phyloP scores from a whole-genome alignment of 2,888 invertebrate genomes.

The Calliopum simillimum region DNA sequence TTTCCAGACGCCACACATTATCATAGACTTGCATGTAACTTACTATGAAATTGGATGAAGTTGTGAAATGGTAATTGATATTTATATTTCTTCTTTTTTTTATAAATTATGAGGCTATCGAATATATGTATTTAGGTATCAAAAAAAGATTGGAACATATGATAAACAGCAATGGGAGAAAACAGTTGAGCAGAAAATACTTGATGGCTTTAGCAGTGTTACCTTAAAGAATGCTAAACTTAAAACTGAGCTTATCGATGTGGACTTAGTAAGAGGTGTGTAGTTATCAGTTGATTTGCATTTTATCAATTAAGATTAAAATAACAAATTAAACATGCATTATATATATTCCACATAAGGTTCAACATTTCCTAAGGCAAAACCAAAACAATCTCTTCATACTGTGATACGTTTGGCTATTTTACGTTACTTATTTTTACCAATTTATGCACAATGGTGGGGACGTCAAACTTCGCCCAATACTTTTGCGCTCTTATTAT shows the following conservation, averaged over 20 bases:
- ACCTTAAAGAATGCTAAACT: conserved; percentile 83
- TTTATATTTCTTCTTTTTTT: background rate
- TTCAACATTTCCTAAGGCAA: conserved; percentile 95
- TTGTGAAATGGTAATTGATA: conserved; percentile 63
- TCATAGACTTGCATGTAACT: conserved; percentile 54
- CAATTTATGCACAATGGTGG: conserved; percentile 91
- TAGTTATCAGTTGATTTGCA: too few relatives aligned
- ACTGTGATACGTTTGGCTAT: conserved; percentile 87
- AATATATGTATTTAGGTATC: conserved; percentile 75
- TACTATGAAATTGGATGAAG: conserved; percentile 68
- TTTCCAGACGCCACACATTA: conserved; percentile 30
- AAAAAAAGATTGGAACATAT: conserved; percentile 95
- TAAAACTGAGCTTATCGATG: conserved; percentile 94
- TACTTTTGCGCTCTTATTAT: conserved; percentile 79
- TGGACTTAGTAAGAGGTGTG: conserved; percentile 92
- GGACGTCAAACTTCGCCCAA: conserved; percentile 85
- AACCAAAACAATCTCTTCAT: conserved; percentile 90
- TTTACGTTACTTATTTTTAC: conserved; percentile 84
- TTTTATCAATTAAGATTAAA: too few relatives aligned
- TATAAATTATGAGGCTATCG: background rate
- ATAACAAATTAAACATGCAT: background rate
- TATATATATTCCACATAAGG: conserved; percentile 69
- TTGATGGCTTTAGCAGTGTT: conserved; percentile 85
- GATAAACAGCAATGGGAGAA: conserved; percentile 98
- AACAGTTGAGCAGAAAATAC: conserved; percentile 90